Percentiles rank a stretch among this genome's conserved stretches.
Evolutionary conservation across 2,113 vertebrate genomes (phyloP).

Genomic region (Corydoras maculifer): DNA sequence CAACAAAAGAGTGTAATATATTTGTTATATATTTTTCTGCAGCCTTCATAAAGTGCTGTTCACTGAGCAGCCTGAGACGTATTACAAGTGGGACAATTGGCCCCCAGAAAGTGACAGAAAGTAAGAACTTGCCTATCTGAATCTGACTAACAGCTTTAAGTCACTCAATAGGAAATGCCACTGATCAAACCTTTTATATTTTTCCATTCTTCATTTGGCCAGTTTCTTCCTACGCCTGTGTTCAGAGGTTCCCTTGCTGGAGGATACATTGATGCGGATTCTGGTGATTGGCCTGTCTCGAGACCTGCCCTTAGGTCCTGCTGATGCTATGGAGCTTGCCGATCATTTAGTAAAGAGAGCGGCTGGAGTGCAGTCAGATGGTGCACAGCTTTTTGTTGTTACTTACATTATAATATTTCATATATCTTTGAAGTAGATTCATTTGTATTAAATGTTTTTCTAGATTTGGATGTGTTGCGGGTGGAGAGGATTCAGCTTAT

Average conservation of each 20-base stretch:
- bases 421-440: too few species aligned
- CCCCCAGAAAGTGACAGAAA: slow-evolving; percentile 96
- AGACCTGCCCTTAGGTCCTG: slow-evolving; percentile 88
- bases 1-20: too few species aligned
- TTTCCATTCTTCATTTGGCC: not conserved
- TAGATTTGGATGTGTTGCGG: slow-evolving; percentile 89
- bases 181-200: not conserved
- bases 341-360: slow-evolving; percentile 96
- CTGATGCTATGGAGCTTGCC: slow-evolving; percentile 93
- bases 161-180: not conserved
- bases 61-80: slow-evolving; percentile 96
- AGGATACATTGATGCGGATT: slow-evolving; percentile 94
- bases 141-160: not conserved
- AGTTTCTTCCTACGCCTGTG: slow-evolving; percentile 98
- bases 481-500: slow-evolving; percentile 94
- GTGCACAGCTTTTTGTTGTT: slow-evolving; percentile 49
- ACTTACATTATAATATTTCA: too few species aligned
- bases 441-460: slow-evolving; percentile 1
- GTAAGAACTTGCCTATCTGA: slow-evolving; percentile 60
- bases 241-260: slow-evolving; percentile 92
- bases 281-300: slow-evolving; percentile 90
- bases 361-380: slow-evolving; percentile 86
- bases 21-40: not conserved
- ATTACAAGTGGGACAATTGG: slow-evolving; percentile 99
- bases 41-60: slow-evolving; percentile 99